These are phyloP conservation scores for Yponomeuta plumbellus DNA, from an alignment of 2,888 invertebrate genomes.

Conservation along the genomic window DNA sequence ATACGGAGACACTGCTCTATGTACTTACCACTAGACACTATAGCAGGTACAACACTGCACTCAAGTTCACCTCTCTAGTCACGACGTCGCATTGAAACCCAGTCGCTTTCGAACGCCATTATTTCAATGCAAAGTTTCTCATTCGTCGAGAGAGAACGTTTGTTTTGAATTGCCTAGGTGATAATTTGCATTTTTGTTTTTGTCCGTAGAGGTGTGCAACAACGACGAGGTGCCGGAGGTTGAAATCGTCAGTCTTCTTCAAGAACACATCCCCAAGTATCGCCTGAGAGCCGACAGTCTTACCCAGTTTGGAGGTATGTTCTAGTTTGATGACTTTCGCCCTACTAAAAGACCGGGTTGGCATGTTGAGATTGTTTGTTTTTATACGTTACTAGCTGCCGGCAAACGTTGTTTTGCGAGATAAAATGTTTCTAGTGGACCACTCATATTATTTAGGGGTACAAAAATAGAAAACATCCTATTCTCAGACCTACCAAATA, in stretches of 20 bases:
- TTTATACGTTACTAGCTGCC: too few relatives aligned
- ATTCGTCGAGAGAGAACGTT: slow-evolving; percentile 29
- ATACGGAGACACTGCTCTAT: slow-evolving; percentile 35
- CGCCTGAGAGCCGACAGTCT: slow-evolving; percentile 94
- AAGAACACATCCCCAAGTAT: slow-evolving; percentile 96
- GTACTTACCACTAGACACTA: slow-evolving; percentile 1
- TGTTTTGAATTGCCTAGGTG: slow-evolving; percentile 15
- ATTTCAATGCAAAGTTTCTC: slow-evolving; percentile 36
- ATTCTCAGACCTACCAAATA: too few relatives aligned
- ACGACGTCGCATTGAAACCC: slow-evolving; percentile 46
- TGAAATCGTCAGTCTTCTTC: slow-evolving; percentile 95
- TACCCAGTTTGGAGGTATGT: slow-evolving; percentile 90
- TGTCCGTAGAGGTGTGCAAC: slow-evolving; percentile 90
- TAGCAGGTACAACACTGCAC: slow-evolving; percentile 9
- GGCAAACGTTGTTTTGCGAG: too few relatives aligned
- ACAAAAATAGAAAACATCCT: too few relatives aligned
- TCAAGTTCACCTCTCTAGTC: slow-evolving; percentile 41
- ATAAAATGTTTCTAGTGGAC: too few relatives aligned
- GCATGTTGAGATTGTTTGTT: too few relatives aligned
- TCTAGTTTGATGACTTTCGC: slow-evolving; percentile 12
- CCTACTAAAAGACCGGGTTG: too few relatives aligned
- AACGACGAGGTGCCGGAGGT: slow-evolving; percentile 95
- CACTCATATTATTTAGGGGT: too few relatives aligned
- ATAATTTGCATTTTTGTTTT: slow-evolving; percentile 29
- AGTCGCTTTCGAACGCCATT: slow-evolving; percentile 46